phyloP scores from a whole-genome alignment of 2,113 vertebrate species.

The Proteles cristata region DNA sequence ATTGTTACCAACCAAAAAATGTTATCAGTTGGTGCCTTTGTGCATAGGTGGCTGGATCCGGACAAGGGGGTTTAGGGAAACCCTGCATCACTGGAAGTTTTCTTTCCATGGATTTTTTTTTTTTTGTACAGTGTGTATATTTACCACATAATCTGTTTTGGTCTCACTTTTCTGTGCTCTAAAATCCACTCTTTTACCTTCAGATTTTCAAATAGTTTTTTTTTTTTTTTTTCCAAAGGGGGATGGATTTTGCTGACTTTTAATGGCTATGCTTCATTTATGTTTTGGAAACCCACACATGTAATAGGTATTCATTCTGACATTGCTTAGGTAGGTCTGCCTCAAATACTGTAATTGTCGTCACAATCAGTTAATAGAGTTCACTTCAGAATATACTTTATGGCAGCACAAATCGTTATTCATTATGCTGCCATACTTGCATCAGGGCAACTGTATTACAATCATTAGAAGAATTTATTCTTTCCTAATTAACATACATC shows the following conservation, averaged over 20 bases:
- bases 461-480: slow-evolving; percentile 2
- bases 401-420: slow-evolving; percentile 35
- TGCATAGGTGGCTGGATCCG: neutral
- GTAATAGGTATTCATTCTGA: neutral
- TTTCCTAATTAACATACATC: slow-evolving; percentile 31
- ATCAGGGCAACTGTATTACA: neutral
- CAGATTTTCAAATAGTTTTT: slow-evolving; percentile 34
- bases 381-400: neutral
- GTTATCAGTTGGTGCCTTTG: slow-evolving; percentile 11
- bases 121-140: neutral
- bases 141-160: neutral
- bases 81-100: neutral
- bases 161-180: neutral
- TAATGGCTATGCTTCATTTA: neutral
- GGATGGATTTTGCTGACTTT: slow-evolving; percentile 10
- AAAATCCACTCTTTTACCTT: slow-evolving; percentile 9
- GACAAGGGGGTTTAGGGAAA: neutral
- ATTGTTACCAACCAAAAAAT: slow-evolving; percentile 24
- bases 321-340: slow-evolving; percentile 1
- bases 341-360: slow-evolving; percentile 17
- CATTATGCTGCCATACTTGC: neutral
- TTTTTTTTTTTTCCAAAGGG: neutral
- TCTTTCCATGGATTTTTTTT: neutral
- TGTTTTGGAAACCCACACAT: neutral
- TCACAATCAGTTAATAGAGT: slow-evolving; percentile 41